Percentiles rank a stretch among this genome's conserved stretches.
Evolutionary conservation across 2,888 invertebrate species (phyloP).

Genomic region (Tipula helvola): DNA sequence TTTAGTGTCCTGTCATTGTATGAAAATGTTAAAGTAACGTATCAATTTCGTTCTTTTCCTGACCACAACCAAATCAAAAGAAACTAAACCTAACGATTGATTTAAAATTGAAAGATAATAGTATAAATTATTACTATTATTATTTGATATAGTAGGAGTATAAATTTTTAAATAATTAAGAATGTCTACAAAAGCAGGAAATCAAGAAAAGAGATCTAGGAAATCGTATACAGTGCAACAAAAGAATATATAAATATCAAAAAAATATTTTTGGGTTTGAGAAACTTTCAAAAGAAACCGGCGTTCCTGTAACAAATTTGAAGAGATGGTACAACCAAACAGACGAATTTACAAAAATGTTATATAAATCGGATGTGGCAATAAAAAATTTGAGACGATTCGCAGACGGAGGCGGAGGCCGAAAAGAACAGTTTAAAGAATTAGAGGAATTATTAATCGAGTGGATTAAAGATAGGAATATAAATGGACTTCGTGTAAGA

Average conservation of each 20-base stretch:
- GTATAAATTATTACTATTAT: too few relatives aligned
- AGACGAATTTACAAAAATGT: not conserved
- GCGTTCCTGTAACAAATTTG: conserved; percentile 6
- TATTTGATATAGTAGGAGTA: too few relatives aligned
- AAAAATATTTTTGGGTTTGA: conserved; percentile 5
- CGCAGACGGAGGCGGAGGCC: not conserved
- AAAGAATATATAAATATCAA: conserved; percentile 5
- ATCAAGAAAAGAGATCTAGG: too few relatives aligned
- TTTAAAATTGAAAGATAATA: too few relatives aligned
- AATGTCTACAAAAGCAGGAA: too few relatives aligned
- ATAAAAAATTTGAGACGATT: not conserved
- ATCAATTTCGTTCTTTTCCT: too few relatives aligned
- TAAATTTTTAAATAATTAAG: too few relatives aligned
- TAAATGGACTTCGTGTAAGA: not conserved
- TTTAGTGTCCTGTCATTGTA: too few relatives aligned
- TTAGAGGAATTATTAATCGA: not conserved
- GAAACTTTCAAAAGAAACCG: not conserved
- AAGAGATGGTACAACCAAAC: conserved; percentile 9
- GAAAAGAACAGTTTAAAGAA: not conserved
- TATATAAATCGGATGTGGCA: not conserved
- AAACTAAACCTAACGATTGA: too few relatives aligned
- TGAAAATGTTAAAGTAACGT: too few relatives aligned
- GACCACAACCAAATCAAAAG: too few relatives aligned
- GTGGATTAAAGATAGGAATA: not conserved
- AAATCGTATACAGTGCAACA: conserved; percentile 7